Conservation (phyloP, 1,140 invertebrate species). For the Hesperophylax magnus region DNA sequence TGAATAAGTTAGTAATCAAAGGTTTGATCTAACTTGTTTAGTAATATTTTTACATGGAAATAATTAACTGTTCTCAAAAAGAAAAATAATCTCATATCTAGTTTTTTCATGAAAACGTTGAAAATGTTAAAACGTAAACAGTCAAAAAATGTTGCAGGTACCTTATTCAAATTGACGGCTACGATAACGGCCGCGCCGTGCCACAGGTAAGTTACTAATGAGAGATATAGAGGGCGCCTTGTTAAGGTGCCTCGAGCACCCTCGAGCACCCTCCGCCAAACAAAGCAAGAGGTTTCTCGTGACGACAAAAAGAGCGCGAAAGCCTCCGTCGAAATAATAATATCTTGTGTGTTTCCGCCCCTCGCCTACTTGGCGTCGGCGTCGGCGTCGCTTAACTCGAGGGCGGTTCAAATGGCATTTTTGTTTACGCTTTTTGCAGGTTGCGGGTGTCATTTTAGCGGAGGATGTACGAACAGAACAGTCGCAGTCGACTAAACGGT, state of each 20-base stretch:
- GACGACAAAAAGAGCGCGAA: constrained; percentile 38
- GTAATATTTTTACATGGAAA: too few species aligned
- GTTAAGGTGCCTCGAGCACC: constrained; percentile 20
- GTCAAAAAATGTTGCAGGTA: too few species aligned
- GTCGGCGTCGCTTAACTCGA: background rate
- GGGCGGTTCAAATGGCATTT: constrained; percentile 12
- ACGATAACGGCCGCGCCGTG: background rate
- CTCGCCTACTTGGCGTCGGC: background rate
- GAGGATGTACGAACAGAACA: too few species aligned
- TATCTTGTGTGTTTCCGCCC: constrained; percentile 9
- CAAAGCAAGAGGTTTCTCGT: constrained; percentile 34
- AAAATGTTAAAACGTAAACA: too few species aligned
- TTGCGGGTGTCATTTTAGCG: too few species aligned
- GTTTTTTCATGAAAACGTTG: too few species aligned
- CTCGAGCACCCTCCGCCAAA: constrained; percentile 27
- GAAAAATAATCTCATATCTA: too few species aligned
- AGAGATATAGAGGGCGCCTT: constrained; percentile 23
- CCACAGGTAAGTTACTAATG: constrained; percentile 43
- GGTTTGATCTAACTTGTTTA: too few species aligned
- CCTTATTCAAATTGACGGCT: constrained; percentile 5
- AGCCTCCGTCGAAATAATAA: constrained; percentile 34
- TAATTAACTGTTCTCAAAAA: too few species aligned
- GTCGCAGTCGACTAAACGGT: too few species aligned
- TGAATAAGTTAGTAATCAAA: too few species aligned
- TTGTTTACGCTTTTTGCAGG: background rate